phyloP scores from a whole-genome alignment of 2,888 invertebrate genomes.

The Idaea biselata region DNA sequence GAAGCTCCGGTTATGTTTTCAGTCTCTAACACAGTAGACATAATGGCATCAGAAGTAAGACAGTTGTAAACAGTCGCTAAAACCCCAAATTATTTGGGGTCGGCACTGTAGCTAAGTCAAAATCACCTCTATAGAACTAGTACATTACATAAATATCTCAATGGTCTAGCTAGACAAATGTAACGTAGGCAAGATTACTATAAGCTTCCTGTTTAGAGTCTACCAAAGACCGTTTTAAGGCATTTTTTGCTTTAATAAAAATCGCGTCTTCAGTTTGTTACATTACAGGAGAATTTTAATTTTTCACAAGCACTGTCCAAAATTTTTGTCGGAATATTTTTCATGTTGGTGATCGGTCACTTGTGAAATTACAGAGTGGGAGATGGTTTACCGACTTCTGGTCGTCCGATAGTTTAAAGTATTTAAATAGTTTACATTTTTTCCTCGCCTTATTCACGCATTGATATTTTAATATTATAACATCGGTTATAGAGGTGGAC shows the following conservation, averaged over 20 bases:
- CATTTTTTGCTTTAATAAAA: constrained; percentile 53
- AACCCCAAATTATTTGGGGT: too few relatives aligned
- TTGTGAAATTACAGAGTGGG: constrained; percentile 51
- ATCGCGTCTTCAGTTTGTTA: constrained; percentile 38
- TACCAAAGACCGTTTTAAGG: constrained; percentile 43
- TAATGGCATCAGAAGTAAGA: too few relatives aligned
- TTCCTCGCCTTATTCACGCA: too few relatives aligned
- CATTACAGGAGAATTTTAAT: constrained; percentile 57
- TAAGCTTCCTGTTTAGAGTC: constrained; percentile 21
- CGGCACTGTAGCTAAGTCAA: too few relatives aligned
- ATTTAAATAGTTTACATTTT: too few relatives aligned
- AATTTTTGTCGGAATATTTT: constrained; percentile 46
- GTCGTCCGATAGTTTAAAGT: not conserved
- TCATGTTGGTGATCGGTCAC: constrained; percentile 41
- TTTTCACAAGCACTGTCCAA: constrained; percentile 49
- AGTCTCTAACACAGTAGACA: too few relatives aligned
- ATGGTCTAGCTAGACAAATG: not conserved
- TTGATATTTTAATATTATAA: too few relatives aligned
- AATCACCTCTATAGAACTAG: too few relatives aligned
- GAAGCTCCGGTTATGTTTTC: too few relatives aligned
- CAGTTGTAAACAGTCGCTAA: too few relatives aligned
- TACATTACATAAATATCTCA: too few relatives aligned
- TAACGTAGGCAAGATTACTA: not conserved
- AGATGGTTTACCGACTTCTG: not conserved
- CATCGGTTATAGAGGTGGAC: too few relatives aligned